Base-by-base conservation (phyloP, 2,113 vertebrate species). In the Pithys albifrons region DNA sequence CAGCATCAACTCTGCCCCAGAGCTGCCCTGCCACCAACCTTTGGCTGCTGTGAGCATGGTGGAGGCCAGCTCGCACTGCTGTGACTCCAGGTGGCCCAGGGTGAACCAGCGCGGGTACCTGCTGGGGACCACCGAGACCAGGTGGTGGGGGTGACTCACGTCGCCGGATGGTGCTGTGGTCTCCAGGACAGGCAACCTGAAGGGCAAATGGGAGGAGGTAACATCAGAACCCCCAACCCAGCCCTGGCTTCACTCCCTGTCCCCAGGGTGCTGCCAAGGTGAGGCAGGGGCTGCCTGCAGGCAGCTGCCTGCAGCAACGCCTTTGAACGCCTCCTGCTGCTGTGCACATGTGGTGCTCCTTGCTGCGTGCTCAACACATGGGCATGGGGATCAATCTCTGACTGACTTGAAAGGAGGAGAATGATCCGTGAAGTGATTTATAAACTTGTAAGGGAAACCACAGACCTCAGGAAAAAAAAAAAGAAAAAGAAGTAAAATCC, bases 101-200 rank as follows among this genome's bases (percentile, higher is more conserved):
- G 99, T 99, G 97, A 99, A 99, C 99, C 99, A 99, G 85, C 99
- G 99, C 0, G 99, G 99, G 95, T 99, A 99, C 83, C 99, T 98
- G 93, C 99, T 99, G 23, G 99, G 99, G 25, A 99, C 99, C 64
- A 99, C 99, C 9, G 99, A 99, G 89, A 99, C 99, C 95, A 99
- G 98, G 46, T 99, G 99, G 95, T 99, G 99, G 75, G 99, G 98
- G 95, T 99, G 99, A 25, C 99, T 98, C 55, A 98, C 97, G 0
- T 99, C 99, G 2, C 98, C 98, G 0, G 99, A 98, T 3, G 98
- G 98, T 20, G 98, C 98, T 1, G 99, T 99, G 25, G 99, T 99
- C 98, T 99, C 99, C 97, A 99, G 95, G 88, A 99, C 99, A 0
- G 99, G 99, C 93, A 99, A 97, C 97, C 99, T 99, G 66, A 79